Percentiles rank a stretch among this genome's conserved stretches.
These are phyloP conservation scores for Chrysodeixis includens DNA, from an alignment of 2,888 invertebrate genomes.

Conservation along the genomic window DNA sequence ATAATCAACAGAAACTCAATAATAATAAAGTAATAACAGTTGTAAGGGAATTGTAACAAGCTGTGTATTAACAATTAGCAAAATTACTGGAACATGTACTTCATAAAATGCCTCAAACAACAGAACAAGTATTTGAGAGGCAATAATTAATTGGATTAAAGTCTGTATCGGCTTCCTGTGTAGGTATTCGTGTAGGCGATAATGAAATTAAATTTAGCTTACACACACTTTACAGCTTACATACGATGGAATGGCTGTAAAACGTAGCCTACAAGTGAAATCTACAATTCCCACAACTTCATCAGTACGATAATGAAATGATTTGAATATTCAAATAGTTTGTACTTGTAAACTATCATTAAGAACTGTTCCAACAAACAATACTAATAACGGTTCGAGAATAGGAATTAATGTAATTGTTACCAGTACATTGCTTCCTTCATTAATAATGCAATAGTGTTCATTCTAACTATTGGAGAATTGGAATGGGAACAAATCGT, in stretches of 20 bases:
- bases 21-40: slow-evolving; percentile 25
- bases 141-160: slow-evolving; percentile 59
- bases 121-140: slow-evolving; percentile 45
- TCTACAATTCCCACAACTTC: neutral
- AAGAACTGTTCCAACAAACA: slow-evolving; percentile 29
- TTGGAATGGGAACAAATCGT: slow-evolving; percentile 44
- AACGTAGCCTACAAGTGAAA: neutral
- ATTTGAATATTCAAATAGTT: slow-evolving; percentile 5
- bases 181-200: slow-evolving; percentile 43
- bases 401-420: slow-evolving; percentile 31
- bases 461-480: slow-evolving; percentile 28
- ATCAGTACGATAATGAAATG: neutral
- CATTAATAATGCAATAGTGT: slow-evolving; percentile 47
- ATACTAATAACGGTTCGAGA: slow-evolving; percentile 21
- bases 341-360: slow-evolving; percentile 30
- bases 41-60: slow-evolving; percentile 22
- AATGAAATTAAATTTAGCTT: slow-evolving; percentile 56
- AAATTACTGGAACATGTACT: slow-evolving; percentile 33
- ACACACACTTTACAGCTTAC: slow-evolving; percentile 36
- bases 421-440: slow-evolving; percentile 21
- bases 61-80: slow-evolving; percentile 28
- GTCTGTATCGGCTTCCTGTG: slow-evolving; percentile 34
- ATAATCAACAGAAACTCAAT: slow-evolving; percentile 30
- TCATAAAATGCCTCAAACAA: slow-evolving; percentile 33
- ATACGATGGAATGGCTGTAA: slow-evolving; percentile 23